These are phyloP conservation scores for Synergus gifuensis DNA, from an alignment of 2,888 invertebrate species.

Conservation along the genomic window DNA sequence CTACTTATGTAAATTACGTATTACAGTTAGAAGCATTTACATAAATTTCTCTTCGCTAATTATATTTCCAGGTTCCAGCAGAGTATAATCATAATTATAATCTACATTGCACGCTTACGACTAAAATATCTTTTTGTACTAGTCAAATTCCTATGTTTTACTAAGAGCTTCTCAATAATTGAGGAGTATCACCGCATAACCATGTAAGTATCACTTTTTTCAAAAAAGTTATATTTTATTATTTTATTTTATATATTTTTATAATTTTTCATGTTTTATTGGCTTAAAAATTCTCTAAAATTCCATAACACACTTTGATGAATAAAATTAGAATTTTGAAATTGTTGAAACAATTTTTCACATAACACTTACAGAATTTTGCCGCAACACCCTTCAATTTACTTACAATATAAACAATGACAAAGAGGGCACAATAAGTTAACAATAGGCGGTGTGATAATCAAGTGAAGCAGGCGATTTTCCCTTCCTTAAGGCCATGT, in stretches of 20 bases:
- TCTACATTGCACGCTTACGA: neutral
- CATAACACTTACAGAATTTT: too few relatives aligned
- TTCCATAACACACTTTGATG: too few relatives aligned
- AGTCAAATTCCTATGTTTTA: neutral
- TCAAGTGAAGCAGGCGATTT: neutral
- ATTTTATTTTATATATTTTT: too few relatives aligned
- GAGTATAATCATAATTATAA: neutral
- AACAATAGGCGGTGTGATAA: neutral
- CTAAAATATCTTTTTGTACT: constrained; percentile 7
- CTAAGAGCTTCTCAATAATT: neutral
- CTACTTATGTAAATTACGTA: too few relatives aligned
- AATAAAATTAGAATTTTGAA: too few relatives aligned
- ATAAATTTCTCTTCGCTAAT: neutral
- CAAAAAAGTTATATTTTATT: too few relatives aligned
- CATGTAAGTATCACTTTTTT: too few relatives aligned
- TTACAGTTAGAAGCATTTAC: neutral
- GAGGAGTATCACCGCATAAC: too few relatives aligned
- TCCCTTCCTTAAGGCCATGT: neutral
- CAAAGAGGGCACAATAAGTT: neutral
- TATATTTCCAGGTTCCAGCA: neutral
- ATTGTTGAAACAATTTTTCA: too few relatives aligned
- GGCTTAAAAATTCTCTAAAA: too few relatives aligned
- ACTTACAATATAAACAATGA: neutral
- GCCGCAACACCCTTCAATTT: neutral
- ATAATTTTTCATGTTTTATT: too few relatives aligned